Evolutionary conservation across 2,797 vertebrate genomes (phyloP).

Genomic region (Nannoperca obscura): DNA sequence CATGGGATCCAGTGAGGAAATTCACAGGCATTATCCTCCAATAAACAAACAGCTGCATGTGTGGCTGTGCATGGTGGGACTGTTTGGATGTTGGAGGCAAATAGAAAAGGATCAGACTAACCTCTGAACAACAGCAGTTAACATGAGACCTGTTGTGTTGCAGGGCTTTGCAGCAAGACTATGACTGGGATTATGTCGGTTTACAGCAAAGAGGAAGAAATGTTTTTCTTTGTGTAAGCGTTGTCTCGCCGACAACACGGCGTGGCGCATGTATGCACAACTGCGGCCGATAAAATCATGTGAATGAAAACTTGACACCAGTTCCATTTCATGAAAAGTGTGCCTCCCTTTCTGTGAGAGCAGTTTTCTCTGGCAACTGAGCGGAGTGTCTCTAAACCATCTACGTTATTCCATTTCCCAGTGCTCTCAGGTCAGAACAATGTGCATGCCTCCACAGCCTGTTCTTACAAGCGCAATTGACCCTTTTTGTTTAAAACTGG

Average conservation of each 20-base stretch:
- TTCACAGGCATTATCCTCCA: slow-evolving; percentile 55
- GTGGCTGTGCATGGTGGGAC: slow-evolving; percentile 45
- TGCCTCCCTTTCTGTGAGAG: slow-evolving; percentile 51
- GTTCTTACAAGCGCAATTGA: slow-evolving; percentile 62
- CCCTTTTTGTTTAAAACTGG: slow-evolving; percentile 70
- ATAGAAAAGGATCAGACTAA: slow-evolving; percentile 28
- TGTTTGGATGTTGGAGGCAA: slow-evolving; percentile 44
- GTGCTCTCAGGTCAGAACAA: slow-evolving; percentile 63
- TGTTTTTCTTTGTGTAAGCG: slow-evolving; percentile 47
- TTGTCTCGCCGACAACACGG: slow-evolving; percentile 32
- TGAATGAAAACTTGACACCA: slow-evolving; percentile 53
- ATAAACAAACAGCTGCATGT: slow-evolving; percentile 69
- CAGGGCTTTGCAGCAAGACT: slow-evolving; percentile 44
- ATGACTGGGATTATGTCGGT: slow-evolving; percentile 51
- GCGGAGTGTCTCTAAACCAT: slow-evolving; percentile 35
- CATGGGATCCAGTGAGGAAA: slow-evolving; percentile 60
- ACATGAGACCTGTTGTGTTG: slow-evolving; percentile 43
- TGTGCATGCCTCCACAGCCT: slow-evolving; percentile 60
- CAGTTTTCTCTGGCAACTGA: slow-evolving; percentile 69
- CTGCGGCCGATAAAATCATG: slow-evolving; percentile 30
- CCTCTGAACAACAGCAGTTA: slow-evolving; percentile 23
- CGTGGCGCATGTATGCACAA: not conserved
- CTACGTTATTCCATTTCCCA: slow-evolving; percentile 56
- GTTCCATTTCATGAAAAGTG: slow-evolving; percentile 53
- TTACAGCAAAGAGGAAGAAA: slow-evolving; percentile 42